Base-by-base conservation (phyloP, 2,797 vertebrate species). In the Acridotheres tristis region DNA sequence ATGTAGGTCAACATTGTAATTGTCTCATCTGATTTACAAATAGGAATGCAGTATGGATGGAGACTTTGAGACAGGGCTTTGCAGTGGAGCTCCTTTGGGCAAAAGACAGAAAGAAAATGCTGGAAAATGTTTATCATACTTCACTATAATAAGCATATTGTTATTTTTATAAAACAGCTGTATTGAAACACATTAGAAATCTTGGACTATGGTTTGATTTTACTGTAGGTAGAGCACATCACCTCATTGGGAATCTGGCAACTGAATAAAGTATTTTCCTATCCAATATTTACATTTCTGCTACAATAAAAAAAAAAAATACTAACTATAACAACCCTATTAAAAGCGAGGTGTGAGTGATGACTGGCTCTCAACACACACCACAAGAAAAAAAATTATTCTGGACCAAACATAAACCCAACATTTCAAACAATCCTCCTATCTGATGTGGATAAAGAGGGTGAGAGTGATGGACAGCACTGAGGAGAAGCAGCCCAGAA, bases 351-450 rank as follows among this genome's bases (percentile, higher is more conserved):
- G 11, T 45, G n/a, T 19, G 38, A 58, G 45, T 13, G 13, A 27
- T 14, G 48, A 15, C 10, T 55, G 21, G 7, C 15, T 71, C 61
- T 63, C 45, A 80, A 53, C 53, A 17, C 19, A 38, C 5, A 68
- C 0, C 36, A 59, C 18, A 38, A 20, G 25, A 4, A 29, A 54
- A 47, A 81, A 32, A 10, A 6, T 69, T 82, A 23, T 23, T 50
- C 25, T 20, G 32, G 21, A 42, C 10, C 15, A 61, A 68, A 54
- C 3, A 23, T 2, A 50, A 43, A 20, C 2, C 3, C 0, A 3
- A 7, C 4, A 72, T n/a, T 81, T 36, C 42, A 54, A 79, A 22
- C 23, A 26, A 47, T 7, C 18, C 50, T 87, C 10, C 17, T 17
- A 26, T 16, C 3, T 3, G 1, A n/a, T 18, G 23, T 43, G 25